Percentiles rank a stretch among this genome's conserved stretches.
Evolutionary conservation across 2,888 invertebrate species (phyloP).

Genomic region (Thalpophila matura): DNA sequence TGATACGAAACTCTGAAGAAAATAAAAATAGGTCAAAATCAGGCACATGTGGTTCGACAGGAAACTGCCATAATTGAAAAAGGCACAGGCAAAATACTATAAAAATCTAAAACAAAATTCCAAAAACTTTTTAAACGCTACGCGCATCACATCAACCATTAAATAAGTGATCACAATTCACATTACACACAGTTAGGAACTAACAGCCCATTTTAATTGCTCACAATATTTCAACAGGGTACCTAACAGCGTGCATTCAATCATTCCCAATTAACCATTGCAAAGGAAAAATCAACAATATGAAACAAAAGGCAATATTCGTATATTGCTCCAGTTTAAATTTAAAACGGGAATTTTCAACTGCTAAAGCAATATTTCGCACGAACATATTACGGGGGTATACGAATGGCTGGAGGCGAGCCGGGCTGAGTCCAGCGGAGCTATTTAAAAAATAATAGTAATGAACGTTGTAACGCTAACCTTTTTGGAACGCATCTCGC

Average conservation of each 20-base stretch:
- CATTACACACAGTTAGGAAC: conserved; percentile 37
- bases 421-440: neutral
- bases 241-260: conserved; percentile 49
- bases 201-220: conserved; percentile 42
- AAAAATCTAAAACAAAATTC: too few species aligned
- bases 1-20: too few species aligned
- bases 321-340: conserved; percentile 37
- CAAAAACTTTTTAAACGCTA: conserved; percentile 1
- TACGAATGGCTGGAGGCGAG: conserved; percentile 21
- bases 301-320: conserved; percentile 43
- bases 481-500: too few species aligned
- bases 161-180: conserved; percentile 34
- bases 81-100: too few species aligned
- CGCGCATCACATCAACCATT: conserved; percentile 5
- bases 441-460: conserved; percentile 50
- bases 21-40: too few species aligned
- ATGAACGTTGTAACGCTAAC: too few species aligned
- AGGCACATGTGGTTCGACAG: neutral
- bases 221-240: conserved; percentile 35
- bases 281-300: conserved; percentile 43
- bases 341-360: conserved; percentile 35
- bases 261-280: conserved; percentile 48
- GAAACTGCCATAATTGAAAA: neutral
- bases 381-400: conserved; percentile 33
- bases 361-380: conserved; percentile 45